Evolutionary conservation across 2,113 vertebrate genomes (phyloP), one percentile per base, ranked within the genome.

Genomic region (Stigmatopora argus): DNA sequence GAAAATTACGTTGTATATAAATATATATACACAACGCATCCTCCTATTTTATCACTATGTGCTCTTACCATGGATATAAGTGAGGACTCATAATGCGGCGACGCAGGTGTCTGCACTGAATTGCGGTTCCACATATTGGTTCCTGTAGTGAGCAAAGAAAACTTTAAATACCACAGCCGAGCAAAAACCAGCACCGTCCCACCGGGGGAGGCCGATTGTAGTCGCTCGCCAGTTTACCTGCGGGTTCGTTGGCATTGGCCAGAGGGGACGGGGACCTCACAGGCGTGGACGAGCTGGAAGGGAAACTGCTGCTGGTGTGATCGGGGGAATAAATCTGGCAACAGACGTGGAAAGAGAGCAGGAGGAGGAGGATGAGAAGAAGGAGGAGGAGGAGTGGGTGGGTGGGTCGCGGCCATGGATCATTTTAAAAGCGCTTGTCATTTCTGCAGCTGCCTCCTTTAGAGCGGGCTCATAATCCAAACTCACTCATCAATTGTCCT

Each of bases 251-350:
- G 72, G 73, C 88, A 87, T 92, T 93, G 82, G 91, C 89, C 71
- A 94, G 92, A 63, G 96, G 94, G 35, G 96, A 98, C 15, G 94
- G 94, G 41, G 95, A 96, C 81, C 94, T 94, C 80, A 92, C 95
- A 23, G 95, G 94, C 61, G 95, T 98, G 80, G 95, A 98, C 13
- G 96, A 93, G 87, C 96, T 97, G 65, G 95, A 97, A 81, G 95
- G 93, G 82, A 97, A 98, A 89, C 94, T 97, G 90, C 94, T 96
- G 91, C 93, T 98, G 87, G 94, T 97, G 83, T 97, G 94, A 89
- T 98, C 96, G 77, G 96, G 94, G 85, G 96, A 98, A 91, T 99
- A 98, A 92, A 99, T 99, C 96, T 99, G 87, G 34, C 78, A 86
- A 64, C 79, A 86, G 67, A 87, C 81, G 41, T 44, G 44, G 68